A percentile compares a stretch with the other conserved stretches of the same genome.
Conservation (phyloP, 2,797 vertebrate genomes). For the Enteromius radiatus region DNA sequence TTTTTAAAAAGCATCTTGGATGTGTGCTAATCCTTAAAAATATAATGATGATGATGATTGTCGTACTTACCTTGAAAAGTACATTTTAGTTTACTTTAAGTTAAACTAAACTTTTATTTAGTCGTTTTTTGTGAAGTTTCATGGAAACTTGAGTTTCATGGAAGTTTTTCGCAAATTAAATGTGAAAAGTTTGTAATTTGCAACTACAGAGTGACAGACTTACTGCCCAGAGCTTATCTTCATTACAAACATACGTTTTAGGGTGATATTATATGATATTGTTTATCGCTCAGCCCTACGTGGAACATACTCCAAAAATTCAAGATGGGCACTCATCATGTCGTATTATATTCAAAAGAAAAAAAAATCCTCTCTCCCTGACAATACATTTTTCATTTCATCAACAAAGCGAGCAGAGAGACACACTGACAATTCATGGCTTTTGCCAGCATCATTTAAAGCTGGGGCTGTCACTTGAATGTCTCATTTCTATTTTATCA, state of each 20-base stretch:
- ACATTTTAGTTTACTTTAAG: not conserved
- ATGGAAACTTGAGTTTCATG: not conserved
- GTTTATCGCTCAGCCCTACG: not conserved
- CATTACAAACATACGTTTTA: not conserved
- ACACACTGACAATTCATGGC: conserved; percentile 76
- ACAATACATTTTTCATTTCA: conserved; percentile 56
- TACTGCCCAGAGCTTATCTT: not conserved
- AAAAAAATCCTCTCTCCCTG: conserved; percentile 14
- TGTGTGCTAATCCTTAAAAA: not conserved
- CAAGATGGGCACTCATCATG: conserved; percentile 36
- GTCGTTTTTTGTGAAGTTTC: not conserved
- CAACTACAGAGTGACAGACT: not conserved
- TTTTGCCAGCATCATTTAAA: conserved; percentile 80
- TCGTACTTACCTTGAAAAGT: not conserved
- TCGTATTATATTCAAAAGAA: not conserved
- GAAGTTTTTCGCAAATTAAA: not conserved
- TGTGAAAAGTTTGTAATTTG: not conserved
- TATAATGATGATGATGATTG: not conserved
- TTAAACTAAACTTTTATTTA: not conserved
- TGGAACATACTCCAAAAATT: not conserved
- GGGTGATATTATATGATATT: not conserved
- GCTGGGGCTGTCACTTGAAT: conserved; percentile 78
- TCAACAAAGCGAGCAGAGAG: conserved; percentile 59
- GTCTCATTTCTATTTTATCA: conserved; percentile 81
- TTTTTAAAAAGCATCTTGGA: not conserved